These are phyloP conservation scores for Cygnus atratus DNA, from an alignment of 2,113 vertebrate genomes.

Conservation along the genomic window DNA sequence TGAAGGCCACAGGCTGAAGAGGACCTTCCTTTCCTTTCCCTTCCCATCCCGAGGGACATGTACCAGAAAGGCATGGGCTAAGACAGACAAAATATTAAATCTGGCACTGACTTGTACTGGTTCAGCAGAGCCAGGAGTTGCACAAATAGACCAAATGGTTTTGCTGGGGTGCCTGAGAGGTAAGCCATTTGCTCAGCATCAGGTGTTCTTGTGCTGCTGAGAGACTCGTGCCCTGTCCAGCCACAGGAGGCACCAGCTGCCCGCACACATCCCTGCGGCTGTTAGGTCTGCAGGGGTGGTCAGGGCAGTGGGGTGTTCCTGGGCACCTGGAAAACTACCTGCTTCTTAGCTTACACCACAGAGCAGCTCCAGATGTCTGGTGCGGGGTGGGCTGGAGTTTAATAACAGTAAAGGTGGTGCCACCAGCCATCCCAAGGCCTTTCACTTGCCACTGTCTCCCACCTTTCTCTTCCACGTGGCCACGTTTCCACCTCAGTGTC, in stretches of 20 bases:
- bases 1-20: not conserved
- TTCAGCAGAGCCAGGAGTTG: not conserved
- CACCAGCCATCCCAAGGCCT: not conserved
- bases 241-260: not conserved
- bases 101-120: not conserved
- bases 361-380: not conserved
- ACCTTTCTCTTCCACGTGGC: not conserved
- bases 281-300: not conserved
- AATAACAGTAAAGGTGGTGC: not conserved
- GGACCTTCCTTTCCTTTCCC: not conserved
- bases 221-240: not conserved
- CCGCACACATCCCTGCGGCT: not conserved
- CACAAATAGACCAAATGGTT: not conserved
- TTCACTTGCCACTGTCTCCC: not conserved
- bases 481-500: not conserved
- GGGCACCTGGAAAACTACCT: not conserved
- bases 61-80: not conserved
- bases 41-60: not conserved
- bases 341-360: not conserved
- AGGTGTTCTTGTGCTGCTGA: not conserved
- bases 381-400: not conserved
- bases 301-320: not conserved
- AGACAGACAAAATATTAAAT: not conserved
- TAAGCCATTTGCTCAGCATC: not conserved
- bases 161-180: not conserved